These are phyloP conservation scores for Ammodytes dubius DNA, from an alignment of 2,113 vertebrate species.

Conservation along the genomic window DNA sequence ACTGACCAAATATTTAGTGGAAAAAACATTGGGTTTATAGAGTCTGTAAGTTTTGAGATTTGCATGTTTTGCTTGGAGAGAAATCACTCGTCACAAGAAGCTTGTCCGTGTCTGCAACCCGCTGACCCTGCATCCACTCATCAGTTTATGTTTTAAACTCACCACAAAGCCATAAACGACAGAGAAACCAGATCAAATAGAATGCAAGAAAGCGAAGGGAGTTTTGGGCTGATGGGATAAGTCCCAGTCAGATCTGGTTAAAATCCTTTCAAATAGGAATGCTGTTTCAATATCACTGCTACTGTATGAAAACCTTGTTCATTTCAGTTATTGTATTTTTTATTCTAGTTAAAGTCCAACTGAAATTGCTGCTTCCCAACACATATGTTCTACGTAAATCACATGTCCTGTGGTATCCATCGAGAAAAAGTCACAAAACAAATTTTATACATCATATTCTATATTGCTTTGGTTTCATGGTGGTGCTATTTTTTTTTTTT, in stretches of 20 bases:
- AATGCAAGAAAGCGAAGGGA: not conserved
- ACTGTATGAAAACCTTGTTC: conserved; percentile 1
- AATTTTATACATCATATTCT: not conserved
- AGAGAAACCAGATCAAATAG: not conserved
- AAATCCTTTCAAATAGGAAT: not conserved
- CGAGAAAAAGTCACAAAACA: not conserved
- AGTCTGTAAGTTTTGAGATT: conserved; percentile 33
- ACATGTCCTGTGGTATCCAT: not conserved
- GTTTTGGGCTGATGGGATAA: not conserved
- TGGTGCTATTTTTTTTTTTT: not conserved
- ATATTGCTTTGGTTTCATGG: not conserved
- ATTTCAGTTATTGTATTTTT: not conserved
- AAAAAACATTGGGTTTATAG: not conserved
- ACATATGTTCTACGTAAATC: not conserved
- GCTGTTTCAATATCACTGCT: conserved; percentile 2
- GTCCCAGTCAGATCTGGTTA: not conserved
- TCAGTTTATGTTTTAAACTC: conserved; percentile 23
- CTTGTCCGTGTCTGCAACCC: conserved; percentile 43
- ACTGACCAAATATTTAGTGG: conserved; percentile 35
- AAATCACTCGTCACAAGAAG: conserved; percentile 50
- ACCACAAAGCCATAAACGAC: conserved; percentile 68
- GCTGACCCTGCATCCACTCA: conserved; percentile 31
- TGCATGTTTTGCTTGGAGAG: conserved; percentile 72
- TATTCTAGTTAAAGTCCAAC: conserved; percentile 29
- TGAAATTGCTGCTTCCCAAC: conserved; percentile 3